Evolutionary conservation across 92 coral and sea anemone species (phyloP).

Genomic region (Umimayanthus kanabou): DNA sequence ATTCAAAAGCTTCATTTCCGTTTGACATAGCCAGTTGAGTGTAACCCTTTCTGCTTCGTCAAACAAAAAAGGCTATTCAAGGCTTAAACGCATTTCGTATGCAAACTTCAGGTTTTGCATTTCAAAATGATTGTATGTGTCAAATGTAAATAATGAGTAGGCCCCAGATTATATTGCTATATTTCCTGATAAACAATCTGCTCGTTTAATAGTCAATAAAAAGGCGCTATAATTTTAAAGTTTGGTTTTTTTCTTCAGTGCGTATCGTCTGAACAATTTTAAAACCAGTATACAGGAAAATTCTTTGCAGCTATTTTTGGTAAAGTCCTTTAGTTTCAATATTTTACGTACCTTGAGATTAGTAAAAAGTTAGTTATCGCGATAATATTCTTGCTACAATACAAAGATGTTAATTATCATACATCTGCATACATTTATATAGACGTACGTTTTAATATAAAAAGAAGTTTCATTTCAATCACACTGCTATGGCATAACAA

Average conservation of each 20-base stretch:
- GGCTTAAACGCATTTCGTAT: not conserved
- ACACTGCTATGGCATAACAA: not conserved
- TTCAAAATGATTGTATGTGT: not conserved
- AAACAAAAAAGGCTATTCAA: too few species aligned
- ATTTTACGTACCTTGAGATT: not conserved
- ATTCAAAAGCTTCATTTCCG: not conserved
- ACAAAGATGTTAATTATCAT: not conserved
- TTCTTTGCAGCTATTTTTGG: not conserved
- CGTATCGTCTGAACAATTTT: not conserved
- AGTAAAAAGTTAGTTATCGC: not conserved
- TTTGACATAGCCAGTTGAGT: not conserved
- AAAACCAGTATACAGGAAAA: not conserved
- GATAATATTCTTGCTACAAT: not conserved
- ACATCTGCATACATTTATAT: not conserved
- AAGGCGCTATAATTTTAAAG: not conserved
- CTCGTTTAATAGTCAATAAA: conserved; percentile 3
- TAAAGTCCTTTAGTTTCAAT: too few species aligned
- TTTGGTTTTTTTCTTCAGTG: not conserved
- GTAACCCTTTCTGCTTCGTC: not conserved
- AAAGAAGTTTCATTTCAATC: too few species aligned
- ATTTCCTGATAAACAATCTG: not conserved
- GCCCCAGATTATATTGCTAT: not conserved
- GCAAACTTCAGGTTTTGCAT: not conserved
- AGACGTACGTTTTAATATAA: not conserved
- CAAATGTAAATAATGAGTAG: not conserved